Conservation (phyloP, 1,140 invertebrate species). For the Tetragonula clypearis region DNA sequence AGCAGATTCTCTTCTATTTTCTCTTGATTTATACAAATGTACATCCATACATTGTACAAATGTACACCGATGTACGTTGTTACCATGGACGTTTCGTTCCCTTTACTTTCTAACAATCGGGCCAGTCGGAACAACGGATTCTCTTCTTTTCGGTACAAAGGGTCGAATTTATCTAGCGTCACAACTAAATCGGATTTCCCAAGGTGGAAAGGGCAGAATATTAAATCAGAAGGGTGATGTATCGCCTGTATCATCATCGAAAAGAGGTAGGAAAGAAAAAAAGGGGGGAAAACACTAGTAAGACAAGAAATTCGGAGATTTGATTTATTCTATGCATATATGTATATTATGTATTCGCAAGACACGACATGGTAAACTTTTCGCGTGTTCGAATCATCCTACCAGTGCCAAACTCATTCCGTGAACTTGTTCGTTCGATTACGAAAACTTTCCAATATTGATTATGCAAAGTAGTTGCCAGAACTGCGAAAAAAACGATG, state of each 20-base stretch:
- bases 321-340: constrained; percentile 21
- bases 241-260: constrained; percentile 31
- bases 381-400: constrained; percentile 5
- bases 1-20: not conserved
- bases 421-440: not conserved
- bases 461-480: constrained; percentile 3
- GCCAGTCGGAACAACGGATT: constrained; percentile 30
- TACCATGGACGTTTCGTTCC: not conserved
- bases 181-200: constrained; percentile 59
- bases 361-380: constrained; percentile 48
- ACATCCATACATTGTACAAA: too few relatives aligned
- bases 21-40: too few relatives aligned
- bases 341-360: constrained; percentile 42
- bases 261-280: constrained; percentile 11
- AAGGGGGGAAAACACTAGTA: not conserved
- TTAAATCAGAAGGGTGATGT: constrained; percentile 59
- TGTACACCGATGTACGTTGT: too few relatives aligned
- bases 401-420: not conserved
- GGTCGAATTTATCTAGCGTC: constrained; percentile 57
- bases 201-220: constrained; percentile 50
- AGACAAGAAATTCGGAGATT: constrained; percentile 1
- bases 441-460: constrained; percentile 30
- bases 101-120: not conserved
- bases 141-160: not conserved
- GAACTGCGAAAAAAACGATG: not conserved